Percentiles rank a stretch among this genome's conserved stretches.
phyloP scores from a whole-genome alignment of 2,797 vertebrate species.

The Myotis findleyi region DNA sequence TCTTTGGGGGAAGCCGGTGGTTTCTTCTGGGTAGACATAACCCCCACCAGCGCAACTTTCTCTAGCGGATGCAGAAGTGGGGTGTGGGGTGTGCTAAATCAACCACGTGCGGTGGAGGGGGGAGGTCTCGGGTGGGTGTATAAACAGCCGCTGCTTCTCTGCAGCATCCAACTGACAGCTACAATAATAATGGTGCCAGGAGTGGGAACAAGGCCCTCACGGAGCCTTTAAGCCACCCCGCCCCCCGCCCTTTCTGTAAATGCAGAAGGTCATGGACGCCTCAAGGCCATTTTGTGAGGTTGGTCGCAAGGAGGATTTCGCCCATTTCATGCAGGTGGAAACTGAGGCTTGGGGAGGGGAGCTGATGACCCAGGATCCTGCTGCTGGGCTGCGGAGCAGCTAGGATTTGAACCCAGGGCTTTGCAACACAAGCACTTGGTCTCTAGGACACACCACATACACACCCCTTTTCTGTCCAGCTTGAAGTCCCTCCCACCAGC shows the following conservation, averaged over 20 bases:
- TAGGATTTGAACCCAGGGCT: not conserved
- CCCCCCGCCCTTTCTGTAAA: not conserved
- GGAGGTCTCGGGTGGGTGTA: rapidly evolving
- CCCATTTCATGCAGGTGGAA: not conserved
- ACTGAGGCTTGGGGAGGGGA: not conserved
- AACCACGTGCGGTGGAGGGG: not conserved
- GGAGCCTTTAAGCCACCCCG: not conserved
- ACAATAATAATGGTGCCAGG: rapidly evolving
- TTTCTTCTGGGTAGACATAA: not conserved
- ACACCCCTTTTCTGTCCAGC: rapidly evolving
- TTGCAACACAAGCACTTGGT: rapidly evolving
- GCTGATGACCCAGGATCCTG: not conserved
- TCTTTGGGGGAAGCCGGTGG: not conserved
- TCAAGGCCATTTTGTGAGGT: not conserved
- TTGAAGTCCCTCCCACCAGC: too few species aligned
- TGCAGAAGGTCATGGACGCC: not conserved
- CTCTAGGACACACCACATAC: not conserved
- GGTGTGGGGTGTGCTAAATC: too few species aligned
- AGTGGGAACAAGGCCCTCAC: rapidly evolving
- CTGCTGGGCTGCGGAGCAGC: too few species aligned
- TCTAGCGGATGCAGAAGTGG: not conserved
- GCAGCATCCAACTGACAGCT: not conserved
- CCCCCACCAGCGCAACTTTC: not conserved
- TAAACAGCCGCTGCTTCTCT: not conserved
- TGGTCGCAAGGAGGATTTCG: not conserved